Evolutionary conservation across 1,140 invertebrate genomes (phyloP), one percentile per base, ranked within the genome.

Genomic region (Drosophila jambulina): DNA sequence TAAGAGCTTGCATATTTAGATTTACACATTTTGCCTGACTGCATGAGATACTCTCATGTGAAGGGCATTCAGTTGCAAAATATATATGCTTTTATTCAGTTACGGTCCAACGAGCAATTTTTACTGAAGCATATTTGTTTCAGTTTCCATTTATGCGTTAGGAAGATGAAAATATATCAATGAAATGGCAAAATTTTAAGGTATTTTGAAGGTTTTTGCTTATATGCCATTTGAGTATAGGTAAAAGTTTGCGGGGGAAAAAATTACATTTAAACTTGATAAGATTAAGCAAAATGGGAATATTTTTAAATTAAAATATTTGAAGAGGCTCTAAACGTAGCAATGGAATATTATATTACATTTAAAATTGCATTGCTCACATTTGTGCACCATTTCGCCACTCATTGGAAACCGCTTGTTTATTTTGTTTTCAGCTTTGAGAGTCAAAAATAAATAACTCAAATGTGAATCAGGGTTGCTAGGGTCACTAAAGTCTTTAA

Each of bases 1-100:
- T 43, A 19, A 34, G 21, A 62, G 38, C 57, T 13, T 19, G 27
- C 38, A 9, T 25, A 13, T 63, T 63, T 59, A 59, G 51, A 25
- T 63, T 64, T 32, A 43, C 21, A 25, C 57, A 62, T 62, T 65
- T 43, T 9, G 62, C 62, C 40, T 64, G 62, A 43, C 19, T 64
- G 61, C 25, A 29, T 42, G n/a, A 9, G 12, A 43, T 42, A 25
- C 38, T 17, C 10, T 29, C 21, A 25, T 60, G 4, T 23, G 23
- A 54, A 17, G 23, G 53, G 32, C 53, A 54, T 23, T 54, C 8
- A 8, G 8, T 40, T 32, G 10, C 3, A 38, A 27, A 21, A 21
- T 60, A 13, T 23, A 19, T 36, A 13, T 54, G 51, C 13, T 15
- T 40, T 27, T 29, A 29, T 42, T 57, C 8, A 36, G 13, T n/a